These are phyloP conservation scores for Micromesistius poutassou DNA, from an alignment of 2,797 vertebrate species.

Conservation along the genomic window DNA sequence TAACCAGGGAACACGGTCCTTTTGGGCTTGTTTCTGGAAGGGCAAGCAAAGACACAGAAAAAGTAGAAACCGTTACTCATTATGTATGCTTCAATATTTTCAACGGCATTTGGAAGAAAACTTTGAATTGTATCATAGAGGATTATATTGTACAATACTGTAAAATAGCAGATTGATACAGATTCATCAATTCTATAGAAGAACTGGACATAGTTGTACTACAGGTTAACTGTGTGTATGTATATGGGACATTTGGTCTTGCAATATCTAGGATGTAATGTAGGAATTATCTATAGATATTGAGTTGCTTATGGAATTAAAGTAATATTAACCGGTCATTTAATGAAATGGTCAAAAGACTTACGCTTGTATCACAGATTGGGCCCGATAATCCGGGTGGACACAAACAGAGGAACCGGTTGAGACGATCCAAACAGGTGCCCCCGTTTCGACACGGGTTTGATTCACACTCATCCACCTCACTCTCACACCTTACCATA, in stretches of 20 bases:
- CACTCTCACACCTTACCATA: conserved; percentile 79
- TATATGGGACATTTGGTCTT: not conserved
- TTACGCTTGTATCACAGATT: conserved; percentile 76
- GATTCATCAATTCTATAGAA: not conserved
- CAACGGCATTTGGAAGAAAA: not conserved
- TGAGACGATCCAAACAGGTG: conserved; percentile 80
- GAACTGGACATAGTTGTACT: not conserved
- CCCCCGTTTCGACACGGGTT: conserved; percentile 90
- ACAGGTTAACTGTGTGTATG: not conserved
- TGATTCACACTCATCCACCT: conserved; percentile 79
- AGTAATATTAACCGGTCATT: not conserved
- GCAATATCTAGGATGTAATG: no score
- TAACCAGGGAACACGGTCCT: conserved; percentile 78
- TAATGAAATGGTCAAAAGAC: conserved; percentile 1
- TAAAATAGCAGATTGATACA: not conserved
- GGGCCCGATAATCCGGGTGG: conserved; percentile 79
- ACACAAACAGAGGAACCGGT: conserved; percentile 83
- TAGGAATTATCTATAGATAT: not conserved
- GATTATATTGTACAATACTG: not conserved
- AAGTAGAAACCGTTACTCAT: not conserved
- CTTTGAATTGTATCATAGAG: not conserved
- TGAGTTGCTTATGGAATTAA: not conserved
- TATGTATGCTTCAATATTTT: not conserved
- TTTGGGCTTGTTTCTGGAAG: conserved; percentile 81
- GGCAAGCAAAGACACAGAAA: not conserved